Evolutionary conservation across 1,140 invertebrate genomes (phyloP), one percentile per base, ranked within the genome.

Genomic region (Hermatobates lingyangjiaoensis): DNA sequence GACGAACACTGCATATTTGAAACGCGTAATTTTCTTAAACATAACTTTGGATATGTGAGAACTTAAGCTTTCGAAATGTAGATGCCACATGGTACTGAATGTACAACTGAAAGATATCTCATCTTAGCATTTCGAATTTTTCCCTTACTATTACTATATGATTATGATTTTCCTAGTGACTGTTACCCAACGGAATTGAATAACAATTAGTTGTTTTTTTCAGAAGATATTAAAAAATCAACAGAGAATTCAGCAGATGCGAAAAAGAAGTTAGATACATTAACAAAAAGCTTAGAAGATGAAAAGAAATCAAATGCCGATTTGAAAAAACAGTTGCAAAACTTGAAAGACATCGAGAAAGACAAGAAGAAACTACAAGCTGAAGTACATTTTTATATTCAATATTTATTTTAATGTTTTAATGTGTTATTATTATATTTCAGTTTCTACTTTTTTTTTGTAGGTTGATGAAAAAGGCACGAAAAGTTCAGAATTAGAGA

Each of bases 401-500:
- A 54, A 54, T 38, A 51, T 30, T 28, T 20, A 12, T 53, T 26
- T 15, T 4, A 21, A 21, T n/a, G 38, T 10, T 27, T 27, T 18
- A 30, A 34, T 21, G 27, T 49, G 7, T 14, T 5, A 3, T 34
- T n/a, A n/a, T n/a, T n/a, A n/a, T n/a, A n/a, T 24, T 46, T 46
- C 3, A 18, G 15, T 46, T 12, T 24, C 26, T 7, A 23, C 26
- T 23, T 46, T 18, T 7, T 50, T 15, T 21, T 27, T 45, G 15
- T 15, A 58, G 58, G 23, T 52, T 38, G 46, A 34, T 34, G 54
- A 59, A 46, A 58, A 56, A 27, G 27, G 38, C 27, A 54, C 58
- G 47, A 60, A 54, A 28, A 34, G 51, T 3, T 44, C 48, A 21
- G 53, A 56, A 48, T 24, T 57, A 14, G 58, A 59, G 34, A 58